Base-by-base conservation (phyloP, 2,888 invertebrate species). In the Clistopyga incitator region DNA sequence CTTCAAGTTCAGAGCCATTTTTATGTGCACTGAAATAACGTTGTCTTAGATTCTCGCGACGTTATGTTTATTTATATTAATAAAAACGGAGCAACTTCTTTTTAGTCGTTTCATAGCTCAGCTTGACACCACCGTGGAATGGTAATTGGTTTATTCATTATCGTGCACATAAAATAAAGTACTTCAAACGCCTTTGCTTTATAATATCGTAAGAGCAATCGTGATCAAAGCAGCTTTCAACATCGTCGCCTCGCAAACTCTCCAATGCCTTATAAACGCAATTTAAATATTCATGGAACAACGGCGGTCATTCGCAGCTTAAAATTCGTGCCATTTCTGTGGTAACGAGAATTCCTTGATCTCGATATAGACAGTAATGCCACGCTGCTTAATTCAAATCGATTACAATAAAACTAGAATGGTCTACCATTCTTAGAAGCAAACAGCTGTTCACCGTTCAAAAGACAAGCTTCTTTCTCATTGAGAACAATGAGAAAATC, bases 251-350 rank as follows among this genome's bases (percentile, higher is more conserved):
- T 50, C 67, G 25, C 6, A 38, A 56, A 29, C 64, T 68, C 45
- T 50, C 23, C 38, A 61, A 56, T 23, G 38, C 45, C 38, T 61
- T 25, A 67, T 68, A 59, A 80, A 52, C 59, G 59, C 38, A 25
- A 34, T 74, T 75, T 74, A 18, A 74, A 74, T 74, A 80, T 80
- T 79, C 67, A 79, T 79, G 72, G 47, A 56, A 54, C 11, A 25
- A 52, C 64, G 64, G 47, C 64, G 52, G 50, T 71, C 23, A 72
- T 42, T 25, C 45, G 25, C 45, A 45, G 67, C 25, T 67, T 42
- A n/a, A 67, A 45, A 67, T 25, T 67, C 25, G 8, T 18, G 45
- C 10, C 45, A 20, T 23, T 11, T 1, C 23, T 45, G 42, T 20
- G 23, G 45, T 23, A 65, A 42, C 42, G 23, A 65, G 15, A 38